phyloP scores from a whole-genome alignment of 2,797 vertebrate species.

The Helicolenus hilgendorfi region DNA sequence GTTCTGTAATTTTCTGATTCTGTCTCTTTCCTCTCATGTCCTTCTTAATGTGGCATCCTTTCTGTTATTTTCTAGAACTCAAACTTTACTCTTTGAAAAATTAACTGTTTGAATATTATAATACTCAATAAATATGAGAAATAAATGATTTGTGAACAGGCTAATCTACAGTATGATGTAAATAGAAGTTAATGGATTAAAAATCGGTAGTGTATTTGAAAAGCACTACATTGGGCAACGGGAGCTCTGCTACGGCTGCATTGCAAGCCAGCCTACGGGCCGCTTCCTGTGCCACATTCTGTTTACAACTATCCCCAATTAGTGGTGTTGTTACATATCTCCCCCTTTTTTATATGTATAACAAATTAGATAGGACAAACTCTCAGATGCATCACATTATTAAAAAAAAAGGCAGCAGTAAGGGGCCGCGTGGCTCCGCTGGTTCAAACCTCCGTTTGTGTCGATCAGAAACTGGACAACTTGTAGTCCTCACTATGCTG shows the following conservation, averaged over 20 bases:
- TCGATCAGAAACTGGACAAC: constrained; percentile 88
- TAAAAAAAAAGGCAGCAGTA: constrained; percentile 42
- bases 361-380: constrained; percentile 85
- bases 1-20: constrained; percentile 38
- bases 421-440: not conserved
- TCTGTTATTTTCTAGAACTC: constrained; percentile 85
- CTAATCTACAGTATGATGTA: constrained; percentile 82
- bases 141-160: constrained; percentile 81
- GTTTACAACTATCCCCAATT: constrained; percentile 96
- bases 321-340: constrained; percentile 95
- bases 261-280: constrained; percentile 49
- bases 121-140: constrained; percentile 69
- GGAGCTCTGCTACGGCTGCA: constrained; percentile 48
- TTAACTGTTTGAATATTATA: constrained; percentile 83
- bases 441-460: constrained; percentile 90
- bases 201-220: constrained; percentile 61
- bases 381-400: constrained; percentile 83
- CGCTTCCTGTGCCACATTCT: constrained; percentile 90
- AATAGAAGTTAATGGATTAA: constrained; percentile 74
- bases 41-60: constrained; percentile 78
- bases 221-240: constrained; percentile 63
- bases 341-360: constrained; percentile 92
- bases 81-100: constrained; percentile 86
- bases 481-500: constrained; percentile 51
- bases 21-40: constrained; percentile 49